Conservation (phyloP, 2,797 vertebrate genomes). For the Erithacus rubecula region DNA sequence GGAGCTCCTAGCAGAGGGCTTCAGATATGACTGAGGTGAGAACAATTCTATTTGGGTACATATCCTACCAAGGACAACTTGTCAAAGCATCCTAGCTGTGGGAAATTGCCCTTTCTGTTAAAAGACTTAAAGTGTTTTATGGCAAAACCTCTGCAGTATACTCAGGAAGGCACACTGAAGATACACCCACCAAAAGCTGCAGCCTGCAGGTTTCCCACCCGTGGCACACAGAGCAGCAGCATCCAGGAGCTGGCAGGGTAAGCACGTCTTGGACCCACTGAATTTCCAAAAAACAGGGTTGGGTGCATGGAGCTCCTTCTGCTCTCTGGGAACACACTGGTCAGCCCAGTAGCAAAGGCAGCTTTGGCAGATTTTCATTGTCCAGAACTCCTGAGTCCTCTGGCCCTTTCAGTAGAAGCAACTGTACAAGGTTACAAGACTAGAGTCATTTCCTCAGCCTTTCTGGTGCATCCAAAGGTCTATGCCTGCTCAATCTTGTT, state of each 20-base stretch:
- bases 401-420: background rate
- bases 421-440: background rate
- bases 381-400: background rate
- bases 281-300: background rate
- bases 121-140: background rate
- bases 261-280: accelerated
- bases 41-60: accelerated
- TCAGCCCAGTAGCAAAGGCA: background rate
- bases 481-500: background rate
- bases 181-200: background rate
- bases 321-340: background rate
- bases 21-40: background rate
- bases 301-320: background rate
- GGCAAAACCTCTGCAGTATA: background rate
- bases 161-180: background rate
- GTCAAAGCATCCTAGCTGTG: background rate
- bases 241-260: background rate
- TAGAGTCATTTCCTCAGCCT: accelerated
- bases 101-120: background rate
- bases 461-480: background rate
- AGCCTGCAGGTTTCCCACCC: accelerated
- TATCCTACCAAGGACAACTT: background rate
- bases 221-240: accelerated
- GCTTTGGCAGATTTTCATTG: background rate
- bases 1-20: background rate